Conservation (phyloP, 2,888 invertebrate genomes). For the Carabus problematicus region DNA sequence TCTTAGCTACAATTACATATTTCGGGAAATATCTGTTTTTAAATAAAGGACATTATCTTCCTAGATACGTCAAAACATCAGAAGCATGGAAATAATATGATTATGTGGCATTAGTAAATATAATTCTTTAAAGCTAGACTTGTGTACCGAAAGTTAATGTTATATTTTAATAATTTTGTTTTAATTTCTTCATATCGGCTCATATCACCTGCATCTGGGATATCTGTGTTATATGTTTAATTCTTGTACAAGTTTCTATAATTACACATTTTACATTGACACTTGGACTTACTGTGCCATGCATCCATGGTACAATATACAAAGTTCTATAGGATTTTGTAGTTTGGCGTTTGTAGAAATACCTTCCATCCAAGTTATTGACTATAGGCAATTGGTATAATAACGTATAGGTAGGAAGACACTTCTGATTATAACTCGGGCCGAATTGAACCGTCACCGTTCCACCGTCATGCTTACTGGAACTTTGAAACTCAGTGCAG, state of each 20-base stretch:
- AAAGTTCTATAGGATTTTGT: background rate
- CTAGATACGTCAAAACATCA: background rate
- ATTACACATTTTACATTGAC: background rate
- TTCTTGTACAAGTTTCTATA: background rate
- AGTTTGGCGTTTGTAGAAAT: background rate
- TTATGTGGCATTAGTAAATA: background rate
- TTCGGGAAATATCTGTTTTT: background rate
- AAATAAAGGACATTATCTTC: background rate
- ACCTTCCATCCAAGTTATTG: no score
- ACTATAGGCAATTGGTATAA: no score
- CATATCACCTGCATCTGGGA: no score
- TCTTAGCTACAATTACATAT: conserved; percentile 27
- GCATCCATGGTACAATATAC: background rate
- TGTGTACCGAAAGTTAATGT: no score
- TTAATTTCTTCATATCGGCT: no score
- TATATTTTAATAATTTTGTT: no score
- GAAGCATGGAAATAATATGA: background rate
- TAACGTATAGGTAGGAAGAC: no score
- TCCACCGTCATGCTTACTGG: conserved; percentile 16
- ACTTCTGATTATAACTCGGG: no score
- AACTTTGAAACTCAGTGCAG: background rate
- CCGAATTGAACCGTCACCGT: conserved; percentile 24
- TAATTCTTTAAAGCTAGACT: no score
- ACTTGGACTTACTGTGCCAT: background rate
- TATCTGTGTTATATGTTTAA: no score